Evolutionary conservation across 2,113 vertebrate genomes (phyloP), one percentile per base, ranked within the genome.

Genomic region (cattle (Bos taurus)): DNA sequence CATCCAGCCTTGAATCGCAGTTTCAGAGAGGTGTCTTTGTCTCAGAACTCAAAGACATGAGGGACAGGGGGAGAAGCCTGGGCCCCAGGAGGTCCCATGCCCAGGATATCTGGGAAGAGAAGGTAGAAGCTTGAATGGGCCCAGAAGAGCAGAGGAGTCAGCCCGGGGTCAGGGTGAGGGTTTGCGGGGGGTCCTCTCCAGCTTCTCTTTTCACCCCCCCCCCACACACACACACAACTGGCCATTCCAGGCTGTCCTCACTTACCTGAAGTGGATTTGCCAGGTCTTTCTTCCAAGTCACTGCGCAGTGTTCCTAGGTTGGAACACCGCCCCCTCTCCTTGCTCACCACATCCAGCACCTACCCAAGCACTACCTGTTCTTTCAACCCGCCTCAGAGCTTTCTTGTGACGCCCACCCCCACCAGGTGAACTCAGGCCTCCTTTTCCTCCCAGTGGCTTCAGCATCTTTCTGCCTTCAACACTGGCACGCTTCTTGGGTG

Each of bases 401-500:
- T 48, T 12, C 46, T 43, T 6, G 17, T 60, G 14, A 0, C 0
- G 11, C 6, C 13, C 12, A 17, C 7, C 40, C 40, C 33, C 28
- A 26, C 19, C 26, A 6, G 11, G 10, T 26, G 74, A 87, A 56
- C 74, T 80, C 88, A 26, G 4, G 23, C 33, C 9, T 10, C 19
- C 2, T 46, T 14, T 59, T 26, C 4, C 36, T 67, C 46, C 48
- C 5, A 6, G 62, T 5, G 54, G 19, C n/a, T 13, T 64, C 78
- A 2, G 9, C 19, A 1, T 3, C 14, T 16, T 36, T 80, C 81
- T 43, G 2, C 52, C 19, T 12, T 62, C 84, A 30, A 17, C 23
- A 13, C 5, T 0, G 0, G 12, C 17, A 1, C 0, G 8, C 48
- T 40, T 78, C 60, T 26, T 40, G 60, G 15, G 7, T 9, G 33